Percentiles rank a stretch among this genome's conserved stretches.
Evolutionary conservation across 2,888 invertebrate genomes (phyloP).

Genomic region (Euphydryas editha): DNA sequence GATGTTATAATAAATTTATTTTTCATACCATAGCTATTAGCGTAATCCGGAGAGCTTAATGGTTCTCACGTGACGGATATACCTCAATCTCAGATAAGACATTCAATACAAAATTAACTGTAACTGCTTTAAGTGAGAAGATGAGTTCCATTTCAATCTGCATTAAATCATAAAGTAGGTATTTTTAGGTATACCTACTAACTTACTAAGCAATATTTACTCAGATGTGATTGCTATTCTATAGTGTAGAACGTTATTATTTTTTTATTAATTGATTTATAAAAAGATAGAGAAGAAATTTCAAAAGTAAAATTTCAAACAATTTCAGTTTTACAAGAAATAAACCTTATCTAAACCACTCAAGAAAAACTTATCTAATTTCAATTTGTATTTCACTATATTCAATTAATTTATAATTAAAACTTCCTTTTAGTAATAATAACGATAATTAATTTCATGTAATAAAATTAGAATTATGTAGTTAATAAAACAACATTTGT

Average conservation of each 20-base stretch:
- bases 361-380: neutral
- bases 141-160: slow-evolving; percentile 39
- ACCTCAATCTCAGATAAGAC: slow-evolving; percentile 67
- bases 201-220: too few relatives aligned
- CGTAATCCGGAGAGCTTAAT: slow-evolving; percentile 72
- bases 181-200: too few relatives aligned
- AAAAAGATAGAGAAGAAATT: too few relatives aligned
- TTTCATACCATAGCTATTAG: slow-evolving; percentile 72
- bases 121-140: slow-evolving; percentile 58
- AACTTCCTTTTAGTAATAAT: slow-evolving; percentile 2
- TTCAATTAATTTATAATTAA: slow-evolving; percentile 4
- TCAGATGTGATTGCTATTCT: too few relatives aligned
- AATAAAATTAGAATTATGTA: slow-evolving; percentile 1
- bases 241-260: too few relatives aligned
- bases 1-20: slow-evolving; percentile 75
- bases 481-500: slow-evolving; percentile 6
- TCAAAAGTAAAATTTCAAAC: neutral
- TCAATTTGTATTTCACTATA: too few relatives aligned
- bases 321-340: neutral
- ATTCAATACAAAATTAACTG: slow-evolving; percentile 76
- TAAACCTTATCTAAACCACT: neutral
- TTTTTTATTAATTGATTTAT: too few relatives aligned
- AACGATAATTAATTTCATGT: slow-evolving; percentile 5
- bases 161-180: slow-evolving; percentile 6
- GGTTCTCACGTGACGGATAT: slow-evolving; percentile 76